Evolutionary conservation across 1,140 invertebrate genomes (phyloP).

Genomic region (Drosophila orena): DNA sequence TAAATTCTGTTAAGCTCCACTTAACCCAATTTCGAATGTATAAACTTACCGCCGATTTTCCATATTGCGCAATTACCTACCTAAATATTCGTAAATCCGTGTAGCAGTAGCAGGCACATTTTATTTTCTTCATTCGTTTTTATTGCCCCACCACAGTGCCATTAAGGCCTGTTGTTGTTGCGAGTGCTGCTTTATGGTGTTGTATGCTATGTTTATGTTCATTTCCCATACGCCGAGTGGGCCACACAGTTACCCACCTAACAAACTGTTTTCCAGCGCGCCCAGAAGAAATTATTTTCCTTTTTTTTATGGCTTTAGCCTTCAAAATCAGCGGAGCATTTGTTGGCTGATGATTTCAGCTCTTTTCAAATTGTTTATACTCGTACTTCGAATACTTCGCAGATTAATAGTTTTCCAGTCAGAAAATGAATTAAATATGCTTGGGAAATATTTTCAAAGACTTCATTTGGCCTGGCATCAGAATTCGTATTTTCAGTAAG

Average conservation of each 20-base stretch:
- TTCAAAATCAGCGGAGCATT: constrained; percentile 66
- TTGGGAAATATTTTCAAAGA: not conserved
- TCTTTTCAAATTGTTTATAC: constrained; percentile 19
- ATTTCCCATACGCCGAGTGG: constrained; percentile 35
- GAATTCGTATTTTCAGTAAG: not conserved
- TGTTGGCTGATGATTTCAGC: constrained; percentile 16
- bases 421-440: not conserved
- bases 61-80: constrained; percentile 33
- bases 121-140: constrained; percentile 28
- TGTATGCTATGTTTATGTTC: too few relatives aligned
- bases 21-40: not conserved
- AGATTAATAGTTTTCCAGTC: constrained; percentile 6
- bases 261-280: constrained; percentile 38
- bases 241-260: constrained; percentile 13
- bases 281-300: constrained; percentile 45
- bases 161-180: constrained; percentile 8
- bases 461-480: not conserved
- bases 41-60: not conserved
- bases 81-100: constrained; percentile 33
- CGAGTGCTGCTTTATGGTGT: not conserved
- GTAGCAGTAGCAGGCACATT: constrained; percentile 13
- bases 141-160: constrained; percentile 19
- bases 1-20: not conserved
- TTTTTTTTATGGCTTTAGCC: constrained; percentile 53
- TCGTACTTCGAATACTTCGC: constrained; percentile 9